Percentiles rank a stretch among this genome's conserved stretches.
phyloP scores from a whole-genome alignment of 2,888 invertebrate genomes.

The Pocota personata region DNA sequence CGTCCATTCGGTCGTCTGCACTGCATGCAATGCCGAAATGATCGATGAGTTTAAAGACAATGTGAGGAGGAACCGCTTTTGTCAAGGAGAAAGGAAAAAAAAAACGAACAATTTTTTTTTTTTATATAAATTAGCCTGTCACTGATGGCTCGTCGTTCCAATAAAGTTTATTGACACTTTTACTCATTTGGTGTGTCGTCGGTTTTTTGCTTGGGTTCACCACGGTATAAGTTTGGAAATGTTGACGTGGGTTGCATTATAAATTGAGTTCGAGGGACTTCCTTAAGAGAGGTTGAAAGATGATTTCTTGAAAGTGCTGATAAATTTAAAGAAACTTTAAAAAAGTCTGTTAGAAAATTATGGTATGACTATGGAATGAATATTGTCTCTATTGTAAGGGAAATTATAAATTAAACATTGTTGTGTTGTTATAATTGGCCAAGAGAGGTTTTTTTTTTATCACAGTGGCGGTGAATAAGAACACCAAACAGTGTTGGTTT shows the following conservation, averaged over 20 bases:
- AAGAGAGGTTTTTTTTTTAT: too few relatives aligned
- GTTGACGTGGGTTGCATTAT: slow-evolving; percentile 58
- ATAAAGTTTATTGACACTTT: slow-evolving; percentile 69
- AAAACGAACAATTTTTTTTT: background rate
- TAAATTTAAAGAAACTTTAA: too few relatives aligned
- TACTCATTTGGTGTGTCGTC: slow-evolving; percentile 38
- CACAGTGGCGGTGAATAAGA: too few relatives aligned
- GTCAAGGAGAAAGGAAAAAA: slow-evolving; percentile 17
- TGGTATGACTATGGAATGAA: background rate
- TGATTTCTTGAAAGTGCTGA: background rate
- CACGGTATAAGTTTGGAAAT: background rate
- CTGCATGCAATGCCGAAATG: slow-evolving; percentile 49
- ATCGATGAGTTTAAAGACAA: slow-evolving; percentile 50
- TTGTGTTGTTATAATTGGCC: too few relatives aligned
- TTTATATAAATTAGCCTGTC: slow-evolving; percentile 68
- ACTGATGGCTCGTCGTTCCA: slow-evolving; percentile 43
- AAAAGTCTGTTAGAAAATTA: background rate
- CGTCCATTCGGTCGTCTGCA: background rate
- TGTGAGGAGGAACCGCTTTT: slow-evolving; percentile 16
- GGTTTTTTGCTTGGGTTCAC: background rate
- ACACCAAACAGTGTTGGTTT: too few relatives aligned
- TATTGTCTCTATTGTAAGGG: too few relatives aligned
- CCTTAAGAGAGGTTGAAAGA: background rate
- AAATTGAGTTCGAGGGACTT: slow-evolving; percentile 28
- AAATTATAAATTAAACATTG: too few relatives aligned